Evolutionary conservation across 1,140 invertebrate genomes (phyloP).

Genomic region (Drosophila ambigua): DNA sequence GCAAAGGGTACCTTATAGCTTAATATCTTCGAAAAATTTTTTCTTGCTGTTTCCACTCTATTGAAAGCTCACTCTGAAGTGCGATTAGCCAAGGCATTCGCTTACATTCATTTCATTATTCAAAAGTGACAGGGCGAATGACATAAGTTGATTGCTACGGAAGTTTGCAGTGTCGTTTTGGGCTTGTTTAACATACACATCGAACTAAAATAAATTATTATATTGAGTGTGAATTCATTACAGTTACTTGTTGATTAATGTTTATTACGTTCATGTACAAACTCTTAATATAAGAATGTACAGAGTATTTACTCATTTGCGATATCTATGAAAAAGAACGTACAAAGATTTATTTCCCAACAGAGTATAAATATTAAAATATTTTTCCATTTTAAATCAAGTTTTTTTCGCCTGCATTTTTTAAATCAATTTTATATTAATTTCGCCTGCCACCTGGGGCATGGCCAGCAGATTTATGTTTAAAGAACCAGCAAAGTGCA

Average conservation of each 20-base stretch:
- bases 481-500: conserved; percentile 10
- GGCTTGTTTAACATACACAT: conserved; percentile 6
- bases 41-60: too few relatives aligned
- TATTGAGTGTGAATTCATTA: conserved; percentile 19
- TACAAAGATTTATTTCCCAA: too few relatives aligned
- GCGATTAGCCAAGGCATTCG: conserved; percentile 50
- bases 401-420: too few relatives aligned
- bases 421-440: neutral
- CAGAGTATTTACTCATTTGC: too few relatives aligned
- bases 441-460: neutral
- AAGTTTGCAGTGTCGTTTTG: conserved; percentile 6
- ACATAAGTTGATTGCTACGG: conserved; percentile 43
- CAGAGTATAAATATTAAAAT: too few relatives aligned
- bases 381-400: too few relatives aligned
- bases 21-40: neutral
- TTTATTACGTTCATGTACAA: too few relatives aligned
- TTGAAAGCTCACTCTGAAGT: too few relatives aligned
- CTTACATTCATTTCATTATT: conserved; percentile 66
- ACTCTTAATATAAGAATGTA: too few relatives aligned
- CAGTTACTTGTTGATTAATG: too few relatives aligned
- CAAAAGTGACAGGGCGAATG: conserved; percentile 30
- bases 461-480: neutral
- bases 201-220: conserved; percentile 27
- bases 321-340: too few relatives aligned
- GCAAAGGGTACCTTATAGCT: too few relatives aligned